Base-by-base conservation (phyloP, 2,888 invertebrate genomes). In the Tinea trinotella region DNA sequence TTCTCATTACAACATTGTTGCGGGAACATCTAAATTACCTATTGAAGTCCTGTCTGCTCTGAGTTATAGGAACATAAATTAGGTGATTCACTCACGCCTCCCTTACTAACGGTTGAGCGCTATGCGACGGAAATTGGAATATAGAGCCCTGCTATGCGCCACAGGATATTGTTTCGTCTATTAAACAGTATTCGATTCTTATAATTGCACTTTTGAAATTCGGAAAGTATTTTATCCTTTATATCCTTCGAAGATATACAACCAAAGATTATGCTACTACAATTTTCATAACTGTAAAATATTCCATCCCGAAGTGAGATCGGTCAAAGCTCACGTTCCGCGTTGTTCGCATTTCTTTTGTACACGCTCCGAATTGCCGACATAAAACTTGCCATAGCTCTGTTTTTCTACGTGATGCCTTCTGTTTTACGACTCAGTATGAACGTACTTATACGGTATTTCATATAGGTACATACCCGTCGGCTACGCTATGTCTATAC, bases 61-160 rank as follows among this genome's bases (percentile, higher is more conserved):
- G 84, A 84, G 77, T 81, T 84, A 83, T 82, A 72, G 81, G 74
- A 70, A 68, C 81, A 84, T 84, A 84, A 84, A 84, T 84, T 78
- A 78, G 70, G 65, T 66, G 50, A 40, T 40, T 40, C 40, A 40
- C 40, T 40, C 40, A 40, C 40, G 40, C 40, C 40, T 40, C 40
- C 40, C 40, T 15, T 40, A 15, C 40, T 40, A 15, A n/a, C n/a
- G n/a, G n/a, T n/a, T n/a, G n/a, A n/a, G n/a, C 30, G 22, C 35
- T 35, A 35, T 12, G 35, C 35, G 40, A 40, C 40, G 40, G 40
- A 40, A 30, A 30, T 30, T 40, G 13, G 40, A n/a, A n/a, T 46
- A 18, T 18, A 17, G 15, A 3, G 13, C 46, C 17, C 10, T 46
- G 10, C 46, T 18, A 46, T 19, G 13, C 19, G 19, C 48, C 19